phyloP scores from a whole-genome alignment of 1,140 invertebrate genomes.

The Leptinotarsa lineolata region DNA sequence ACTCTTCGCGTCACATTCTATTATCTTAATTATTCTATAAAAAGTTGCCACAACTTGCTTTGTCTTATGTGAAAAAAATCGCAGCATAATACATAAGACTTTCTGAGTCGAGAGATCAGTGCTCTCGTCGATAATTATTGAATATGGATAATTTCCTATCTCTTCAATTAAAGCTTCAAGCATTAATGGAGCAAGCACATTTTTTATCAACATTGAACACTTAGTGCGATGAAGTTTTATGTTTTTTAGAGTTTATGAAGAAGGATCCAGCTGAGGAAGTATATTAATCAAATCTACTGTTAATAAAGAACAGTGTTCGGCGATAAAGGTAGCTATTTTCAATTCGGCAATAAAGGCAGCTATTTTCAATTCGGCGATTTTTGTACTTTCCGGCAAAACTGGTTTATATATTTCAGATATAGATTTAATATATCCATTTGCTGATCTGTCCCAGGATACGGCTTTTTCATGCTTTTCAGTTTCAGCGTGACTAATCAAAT shows the following conservation, averaged over 20 bases:
- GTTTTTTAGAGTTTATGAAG: conserved; percentile 38
- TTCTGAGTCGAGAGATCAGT: conserved; percentile 49
- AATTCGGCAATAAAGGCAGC: conserved; percentile 52
- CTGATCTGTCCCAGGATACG: conserved; percentile 2
- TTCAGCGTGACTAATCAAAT: conserved; percentile 8
- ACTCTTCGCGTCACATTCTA: conserved; percentile 15
- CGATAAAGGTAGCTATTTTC: conserved; percentile 53
- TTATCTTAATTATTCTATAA: conserved; percentile 41
- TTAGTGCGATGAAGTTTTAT: conserved; percentile 52
- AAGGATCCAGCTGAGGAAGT: conserved; percentile 41
- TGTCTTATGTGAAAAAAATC: conserved; percentile 35
- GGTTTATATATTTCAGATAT: conserved; percentile 30
- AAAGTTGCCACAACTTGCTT: conserved; percentile 44
- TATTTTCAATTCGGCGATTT: conserved; percentile 53
- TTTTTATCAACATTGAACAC: conserved; percentile 49
- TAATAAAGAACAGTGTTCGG: conserved; percentile 49
- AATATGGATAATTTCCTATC: conserved; percentile 46
- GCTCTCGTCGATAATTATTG: conserved; percentile 49
- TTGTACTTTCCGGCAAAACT: conserved; percentile 37
- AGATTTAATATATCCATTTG: background rate
- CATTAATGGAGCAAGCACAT: conserved; percentile 48
- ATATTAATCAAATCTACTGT: conserved; percentile 48
- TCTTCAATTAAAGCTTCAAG: conserved; percentile 46
- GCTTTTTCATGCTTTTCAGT: conserved; percentile 14
- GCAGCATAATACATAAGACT: conserved; percentile 46